A percentile compares a stretch with the other conserved stretches of the same genome.
These are phyloP conservation scores for Harmothoe impar DNA, from an alignment of 2,888 invertebrate species.

Conservation along the genomic window DNA sequence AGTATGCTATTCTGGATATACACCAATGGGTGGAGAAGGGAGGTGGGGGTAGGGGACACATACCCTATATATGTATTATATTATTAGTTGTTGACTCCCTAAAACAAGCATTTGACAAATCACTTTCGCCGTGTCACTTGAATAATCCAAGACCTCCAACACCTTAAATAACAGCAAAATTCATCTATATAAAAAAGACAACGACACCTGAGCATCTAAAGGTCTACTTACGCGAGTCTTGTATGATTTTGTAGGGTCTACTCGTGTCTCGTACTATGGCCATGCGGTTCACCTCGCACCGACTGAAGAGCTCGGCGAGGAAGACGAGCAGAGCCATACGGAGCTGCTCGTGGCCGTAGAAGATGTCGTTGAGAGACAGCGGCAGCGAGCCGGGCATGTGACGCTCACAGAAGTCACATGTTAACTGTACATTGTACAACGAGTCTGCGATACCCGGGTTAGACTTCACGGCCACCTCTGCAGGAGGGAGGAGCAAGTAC, in stretches of 20 bases:
- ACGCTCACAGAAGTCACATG: constrained; percentile 92
- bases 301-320: constrained; percentile 96
- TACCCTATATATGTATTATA: no score
- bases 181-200: no score
- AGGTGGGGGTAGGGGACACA: no score
- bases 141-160: no score
- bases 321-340: constrained; percentile 91
- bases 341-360: constrained; percentile 96
- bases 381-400: constrained; percentile 95
- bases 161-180: no score
- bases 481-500: constrained; percentile 69
- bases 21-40: no score
- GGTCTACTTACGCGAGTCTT: neutral
- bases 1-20: no score
- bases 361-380: constrained; percentile 96
- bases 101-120: no score
- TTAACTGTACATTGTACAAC: constrained; percentile 94
- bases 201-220: neutral
- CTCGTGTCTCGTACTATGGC: constrained; percentile 61
- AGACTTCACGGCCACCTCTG: constrained; percentile 84
- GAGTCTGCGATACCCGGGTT: constrained; percentile 93
- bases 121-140: no score
- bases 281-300: constrained; percentile 92
- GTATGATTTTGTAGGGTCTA: constrained; percentile 30
- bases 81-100: no score